Evolutionary conservation across 2,888 invertebrate genomes (phyloP).

Genomic region (Agrilus mali): DNA sequence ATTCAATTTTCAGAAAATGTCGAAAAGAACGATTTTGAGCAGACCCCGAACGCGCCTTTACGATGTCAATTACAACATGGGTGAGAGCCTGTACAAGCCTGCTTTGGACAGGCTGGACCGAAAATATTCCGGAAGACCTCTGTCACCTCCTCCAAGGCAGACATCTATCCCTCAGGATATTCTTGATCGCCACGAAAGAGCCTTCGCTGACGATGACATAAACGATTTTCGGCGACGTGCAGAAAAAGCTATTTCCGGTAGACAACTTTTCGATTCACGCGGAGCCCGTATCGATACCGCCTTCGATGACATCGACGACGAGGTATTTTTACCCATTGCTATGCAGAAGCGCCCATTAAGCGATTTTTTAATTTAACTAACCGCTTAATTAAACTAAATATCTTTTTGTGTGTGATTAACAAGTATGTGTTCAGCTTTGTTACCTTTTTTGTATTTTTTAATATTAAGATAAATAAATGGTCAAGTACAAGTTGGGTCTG

Average conservation of each 20-base stretch:
- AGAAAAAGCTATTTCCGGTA: constrained; percentile 38
- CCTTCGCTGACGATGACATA: constrained; percentile 39
- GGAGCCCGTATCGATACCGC: constrained; percentile 38
- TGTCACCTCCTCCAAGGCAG: constrained; percentile 24
- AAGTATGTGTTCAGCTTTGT: too few relatives aligned
- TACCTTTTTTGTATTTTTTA: too few relatives aligned
- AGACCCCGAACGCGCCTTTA: constrained; percentile 72
- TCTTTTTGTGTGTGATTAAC: too few relatives aligned
- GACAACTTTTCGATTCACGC: constrained; percentile 51
- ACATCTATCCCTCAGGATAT: constrained; percentile 23
- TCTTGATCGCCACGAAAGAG: constrained; percentile 33
- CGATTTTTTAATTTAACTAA: too few relatives aligned
- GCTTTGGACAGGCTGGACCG: constrained; percentile 64
- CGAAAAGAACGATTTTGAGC: constrained; percentile 28
- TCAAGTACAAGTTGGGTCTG: too few relatives aligned
- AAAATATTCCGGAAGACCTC: constrained; percentile 46
- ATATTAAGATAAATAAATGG: too few relatives aligned
- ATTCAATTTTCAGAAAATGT: constrained; percentile 20
- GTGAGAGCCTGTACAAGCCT: constrained; percentile 70
- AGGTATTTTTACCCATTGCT: constrained; percentile 27
- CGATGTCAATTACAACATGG: constrained; percentile 75
- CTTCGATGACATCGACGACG: constrained; percentile 34
- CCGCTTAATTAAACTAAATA: too few relatives aligned
- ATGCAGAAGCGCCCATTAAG: too few relatives aligned
- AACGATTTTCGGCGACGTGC: constrained; percentile 39